phyloP scores from a whole-genome alignment of 1,140 invertebrate species.

The Drosophila neocordata region DNA sequence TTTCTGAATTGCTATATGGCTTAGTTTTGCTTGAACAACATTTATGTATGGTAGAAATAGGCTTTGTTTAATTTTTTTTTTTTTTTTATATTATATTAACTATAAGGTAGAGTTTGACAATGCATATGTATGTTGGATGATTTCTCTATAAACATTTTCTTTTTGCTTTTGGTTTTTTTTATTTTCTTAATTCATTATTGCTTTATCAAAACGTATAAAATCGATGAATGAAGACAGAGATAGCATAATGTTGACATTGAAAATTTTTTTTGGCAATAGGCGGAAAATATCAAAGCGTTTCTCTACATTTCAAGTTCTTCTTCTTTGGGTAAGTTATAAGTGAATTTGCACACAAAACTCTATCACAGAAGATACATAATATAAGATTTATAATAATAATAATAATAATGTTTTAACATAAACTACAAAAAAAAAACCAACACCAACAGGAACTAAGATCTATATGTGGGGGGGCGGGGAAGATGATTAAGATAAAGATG shows the following conservation, averaged over 20 bases:
- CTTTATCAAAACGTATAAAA: conserved; percentile 50
- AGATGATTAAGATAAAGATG: neutral
- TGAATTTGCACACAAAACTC: conserved; percentile 67
- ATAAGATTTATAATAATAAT: conserved; percentile 14
- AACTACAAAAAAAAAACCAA: conserved; percentile 57
- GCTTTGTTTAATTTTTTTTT: conserved; percentile 40
- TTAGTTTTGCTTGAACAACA: conserved; percentile 70
- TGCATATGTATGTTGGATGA: conserved; percentile 58
- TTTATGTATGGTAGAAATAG: conserved; percentile 66
- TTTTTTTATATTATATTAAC: conserved; percentile 48
- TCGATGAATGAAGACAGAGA: conserved; percentile 29
- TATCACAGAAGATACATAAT: conserved; percentile 77
- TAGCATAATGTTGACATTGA: conserved; percentile 43
- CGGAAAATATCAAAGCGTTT: conserved; percentile 50
- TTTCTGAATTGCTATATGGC: conserved; percentile 15
- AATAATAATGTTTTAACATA: conserved; percentile 24
- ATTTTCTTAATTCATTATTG: neutral
- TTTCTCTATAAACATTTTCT: conserved; percentile 32
- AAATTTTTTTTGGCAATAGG: conserved; percentile 53
- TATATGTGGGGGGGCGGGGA: neutral
- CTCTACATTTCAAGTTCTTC: neutral
- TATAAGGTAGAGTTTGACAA: conserved; percentile 71
- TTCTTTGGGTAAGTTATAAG: conserved; percentile 36
- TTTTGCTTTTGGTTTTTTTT: neutral
- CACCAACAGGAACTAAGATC: conserved; percentile 37